phyloP scores from a whole-genome alignment of 2,113 vertebrate genomes.

The Naja naja region DNA sequence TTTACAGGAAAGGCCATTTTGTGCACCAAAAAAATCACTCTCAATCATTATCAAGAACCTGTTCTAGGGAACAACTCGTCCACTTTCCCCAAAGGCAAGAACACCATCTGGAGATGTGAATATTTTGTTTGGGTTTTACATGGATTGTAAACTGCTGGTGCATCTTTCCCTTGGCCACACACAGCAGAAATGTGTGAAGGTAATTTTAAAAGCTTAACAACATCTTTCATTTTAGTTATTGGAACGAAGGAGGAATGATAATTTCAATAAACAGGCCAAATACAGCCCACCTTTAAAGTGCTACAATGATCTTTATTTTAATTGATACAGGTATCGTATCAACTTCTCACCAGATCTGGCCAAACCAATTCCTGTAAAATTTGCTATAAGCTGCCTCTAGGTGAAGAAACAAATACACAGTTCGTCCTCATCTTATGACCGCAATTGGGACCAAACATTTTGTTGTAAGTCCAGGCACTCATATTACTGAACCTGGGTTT shows the following conservation, averaged over 20 bases:
- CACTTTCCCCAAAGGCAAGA: constrained; percentile 15
- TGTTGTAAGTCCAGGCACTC: no score
- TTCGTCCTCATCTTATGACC: no score
- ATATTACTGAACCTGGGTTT: no score
- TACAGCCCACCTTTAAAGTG: background rate
- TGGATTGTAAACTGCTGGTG: background rate
- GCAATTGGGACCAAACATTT: no score
- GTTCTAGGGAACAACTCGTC: background rate
- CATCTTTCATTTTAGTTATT: background rate
- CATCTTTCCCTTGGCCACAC: background rate
- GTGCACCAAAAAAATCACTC: constrained; percentile 8
- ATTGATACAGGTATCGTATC: background rate
- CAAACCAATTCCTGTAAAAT: background rate
- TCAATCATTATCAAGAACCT: constrained; percentile 16
- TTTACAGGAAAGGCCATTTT: background rate
- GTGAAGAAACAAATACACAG: background rate
- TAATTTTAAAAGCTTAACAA: background rate
- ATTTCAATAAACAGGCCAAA: background rate
- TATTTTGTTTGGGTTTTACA: background rate
- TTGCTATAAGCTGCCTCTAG: background rate
- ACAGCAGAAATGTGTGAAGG: background rate
- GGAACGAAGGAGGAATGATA: background rate
- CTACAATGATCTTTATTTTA: background rate
- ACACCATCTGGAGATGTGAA: constrained; percentile 11
- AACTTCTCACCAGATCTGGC: background rate